Conservation (phyloP, 1,140 invertebrate genomes). For the Metaphire vulgaris region DNA sequence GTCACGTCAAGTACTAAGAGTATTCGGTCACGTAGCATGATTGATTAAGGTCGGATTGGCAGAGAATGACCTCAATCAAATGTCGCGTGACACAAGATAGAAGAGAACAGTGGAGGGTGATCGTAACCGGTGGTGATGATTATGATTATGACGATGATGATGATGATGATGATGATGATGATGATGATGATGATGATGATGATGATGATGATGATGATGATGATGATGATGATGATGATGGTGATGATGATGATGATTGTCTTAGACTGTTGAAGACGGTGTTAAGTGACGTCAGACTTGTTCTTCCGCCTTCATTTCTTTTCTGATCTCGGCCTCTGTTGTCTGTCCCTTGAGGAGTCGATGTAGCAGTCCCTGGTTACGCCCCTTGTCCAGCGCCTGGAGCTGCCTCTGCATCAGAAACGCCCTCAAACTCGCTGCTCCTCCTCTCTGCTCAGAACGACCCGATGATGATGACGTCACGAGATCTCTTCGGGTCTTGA, state of each 20-base stretch:
- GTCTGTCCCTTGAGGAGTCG: not conserved
- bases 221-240: not conserved
- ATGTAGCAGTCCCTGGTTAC: not conserved
- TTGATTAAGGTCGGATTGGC: no score
- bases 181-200: constrained; percentile 3
- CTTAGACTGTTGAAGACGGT: not conserved
- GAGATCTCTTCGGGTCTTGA: not conserved
- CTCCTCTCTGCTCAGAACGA: not conserved
- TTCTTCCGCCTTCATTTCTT: not conserved
- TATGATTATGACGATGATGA: not conserved
- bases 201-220: not conserved
- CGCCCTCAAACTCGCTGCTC: not conserved
- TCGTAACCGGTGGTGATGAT: not conserved
- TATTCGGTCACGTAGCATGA: no score
- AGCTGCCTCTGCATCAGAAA: not conserved
- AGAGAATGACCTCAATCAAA: no score
- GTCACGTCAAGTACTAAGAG: no score
- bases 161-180: constrained; percentile 2
- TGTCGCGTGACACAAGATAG: no score
- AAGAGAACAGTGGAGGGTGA: no score
- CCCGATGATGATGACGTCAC: not conserved
- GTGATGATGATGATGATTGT: not conserved
- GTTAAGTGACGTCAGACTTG: no score
- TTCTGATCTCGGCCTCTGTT: not conserved
- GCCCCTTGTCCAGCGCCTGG: not conserved